Conservation (phyloP, 2,113 vertebrate species). For the Eleginops maclovinus region DNA sequence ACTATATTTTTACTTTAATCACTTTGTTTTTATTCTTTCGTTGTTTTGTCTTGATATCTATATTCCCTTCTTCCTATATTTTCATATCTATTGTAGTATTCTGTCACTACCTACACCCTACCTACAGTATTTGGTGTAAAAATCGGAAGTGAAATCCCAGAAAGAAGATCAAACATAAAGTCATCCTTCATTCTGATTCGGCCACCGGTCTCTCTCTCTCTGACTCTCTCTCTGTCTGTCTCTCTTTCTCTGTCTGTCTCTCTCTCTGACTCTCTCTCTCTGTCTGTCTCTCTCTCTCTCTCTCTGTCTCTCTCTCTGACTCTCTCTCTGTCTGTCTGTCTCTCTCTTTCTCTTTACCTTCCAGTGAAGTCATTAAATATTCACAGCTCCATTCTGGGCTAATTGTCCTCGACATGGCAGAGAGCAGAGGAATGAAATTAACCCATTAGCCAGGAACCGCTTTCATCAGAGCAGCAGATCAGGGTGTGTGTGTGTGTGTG, state of each 20-base stretch:
- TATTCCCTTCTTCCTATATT: no score
- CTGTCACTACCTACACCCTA: no score
- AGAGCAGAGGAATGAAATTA: slow-evolving; percentile 84
- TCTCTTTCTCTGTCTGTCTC: neutral
- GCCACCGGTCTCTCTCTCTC: neutral
- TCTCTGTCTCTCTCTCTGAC: neutral
- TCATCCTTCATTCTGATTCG: neutral
- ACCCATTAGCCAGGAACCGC: slow-evolving; percentile 80
- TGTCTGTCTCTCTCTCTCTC: slow-evolving; percentile 19
- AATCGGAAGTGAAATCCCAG: neutral
- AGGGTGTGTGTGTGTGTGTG: slow-evolving; percentile 18
- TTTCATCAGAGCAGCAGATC: slow-evolving; percentile 57
- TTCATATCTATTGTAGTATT: no score
- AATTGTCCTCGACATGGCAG: slow-evolving; percentile 85
- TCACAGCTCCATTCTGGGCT: slow-evolving; percentile 82
- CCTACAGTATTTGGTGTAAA: no score
- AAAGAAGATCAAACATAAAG: neutral
- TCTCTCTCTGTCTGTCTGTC: neutral
- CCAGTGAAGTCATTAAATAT: slow-evolving; percentile 84
- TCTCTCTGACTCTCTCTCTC: slow-evolving; percentile 37
- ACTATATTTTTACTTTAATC: no score
- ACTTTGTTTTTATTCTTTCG: no score
- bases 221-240: neutral
- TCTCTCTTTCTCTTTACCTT: slow-evolving; percentile 65
- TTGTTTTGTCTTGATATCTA: no score